Percentiles rank a stretch among this genome's conserved stretches.
Conservation (phyloP, 2,888 invertebrate species). For the Dermolepida albohirtum region DNA sequence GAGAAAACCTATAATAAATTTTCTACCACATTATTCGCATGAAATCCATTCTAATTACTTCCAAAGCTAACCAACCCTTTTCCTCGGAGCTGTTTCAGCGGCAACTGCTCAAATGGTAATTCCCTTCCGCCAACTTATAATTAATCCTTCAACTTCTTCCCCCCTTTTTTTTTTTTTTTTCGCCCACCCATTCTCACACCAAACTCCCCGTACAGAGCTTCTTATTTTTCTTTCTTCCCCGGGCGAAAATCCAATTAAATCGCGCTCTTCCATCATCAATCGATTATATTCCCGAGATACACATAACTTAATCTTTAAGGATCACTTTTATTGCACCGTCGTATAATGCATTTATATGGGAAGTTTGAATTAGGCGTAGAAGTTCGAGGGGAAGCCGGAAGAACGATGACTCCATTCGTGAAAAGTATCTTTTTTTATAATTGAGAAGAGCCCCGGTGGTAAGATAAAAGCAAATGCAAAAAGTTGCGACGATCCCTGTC, state of each 20-base stretch:
- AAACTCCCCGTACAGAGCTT: background rate
- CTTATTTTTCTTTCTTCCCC: slow-evolving; percentile 17
- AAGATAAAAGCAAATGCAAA: slow-evolving; percentile 62
- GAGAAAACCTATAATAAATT: slow-evolving; percentile 18
- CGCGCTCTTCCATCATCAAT: slow-evolving; percentile 32
- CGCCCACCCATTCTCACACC: slow-evolving; percentile 5
- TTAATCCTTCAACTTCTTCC: slow-evolving; percentile 36
- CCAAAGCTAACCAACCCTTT: slow-evolving; percentile 34
- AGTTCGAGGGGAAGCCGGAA: slow-evolving; percentile 4
- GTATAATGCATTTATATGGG: slow-evolving; percentile 53
- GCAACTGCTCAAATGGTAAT: slow-evolving; percentile 22
- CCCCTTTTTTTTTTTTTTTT: slow-evolving; percentile 6
- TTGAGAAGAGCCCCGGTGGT: slow-evolving; percentile 64
- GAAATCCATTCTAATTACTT: slow-evolving; percentile 36
- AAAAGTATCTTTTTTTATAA: slow-evolving; percentile 57
- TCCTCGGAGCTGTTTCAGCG: slow-evolving; percentile 26
- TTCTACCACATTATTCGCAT: slow-evolving; percentile 30
- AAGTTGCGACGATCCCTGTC: slow-evolving; percentile 53
- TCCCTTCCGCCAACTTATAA: slow-evolving; percentile 34
- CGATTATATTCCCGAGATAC: slow-evolving; percentile 34
- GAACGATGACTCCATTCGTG: background rate
- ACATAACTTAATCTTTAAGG: slow-evolving; percentile 27
- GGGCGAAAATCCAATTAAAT: slow-evolving; percentile 30
- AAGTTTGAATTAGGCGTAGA: slow-evolving; percentile 42
- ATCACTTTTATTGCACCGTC: slow-evolving; percentile 45